These are phyloP conservation scores for Zhuqinia jingwanae DNA, from an alignment of 2,888 invertebrate genomes.

Conservation along the genomic window DNA sequence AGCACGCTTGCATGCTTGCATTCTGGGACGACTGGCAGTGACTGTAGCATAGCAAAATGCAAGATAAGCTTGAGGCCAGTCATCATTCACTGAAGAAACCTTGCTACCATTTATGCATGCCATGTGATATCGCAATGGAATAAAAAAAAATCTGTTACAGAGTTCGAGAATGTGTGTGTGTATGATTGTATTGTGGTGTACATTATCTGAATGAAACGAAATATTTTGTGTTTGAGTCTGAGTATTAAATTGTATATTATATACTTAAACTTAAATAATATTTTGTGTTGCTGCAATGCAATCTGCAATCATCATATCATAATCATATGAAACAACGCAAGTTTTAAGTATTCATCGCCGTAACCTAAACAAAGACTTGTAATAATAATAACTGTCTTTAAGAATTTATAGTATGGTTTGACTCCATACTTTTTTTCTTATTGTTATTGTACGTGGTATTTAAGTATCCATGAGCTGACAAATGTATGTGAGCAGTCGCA, in stretches of 20 bases:
- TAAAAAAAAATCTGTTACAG: slow-evolving; percentile 36
- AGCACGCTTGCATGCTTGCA: slow-evolving; percentile 49
- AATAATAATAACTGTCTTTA: background rate
- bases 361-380: too few species aligned
- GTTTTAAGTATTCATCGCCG: too few species aligned
- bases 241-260: too few species aligned
- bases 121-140: slow-evolving; percentile 50
- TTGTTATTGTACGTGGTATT: background rate
- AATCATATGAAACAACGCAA: too few species aligned
- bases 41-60: slow-evolving; percentile 38
- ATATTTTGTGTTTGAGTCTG: background rate
- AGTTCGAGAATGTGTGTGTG: background rate
- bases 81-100: slow-evolving; percentile 65
- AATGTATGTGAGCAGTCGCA: too few species aligned
- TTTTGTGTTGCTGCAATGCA: background rate
- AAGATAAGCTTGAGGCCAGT: slow-evolving; percentile 70
- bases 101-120: slow-evolving; percentile 41
- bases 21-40: slow-evolving; percentile 40
- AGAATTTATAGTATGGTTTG: background rate
- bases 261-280: too few species aligned
- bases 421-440: background rate
- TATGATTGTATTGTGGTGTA: background rate
- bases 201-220: too few species aligned
- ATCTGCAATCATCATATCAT: slow-evolving; percentile 1
- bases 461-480: slow-evolving; percentile 50